Conservation (phyloP, 23 tunicate species). For the Trididemnum miniatum region DNA sequence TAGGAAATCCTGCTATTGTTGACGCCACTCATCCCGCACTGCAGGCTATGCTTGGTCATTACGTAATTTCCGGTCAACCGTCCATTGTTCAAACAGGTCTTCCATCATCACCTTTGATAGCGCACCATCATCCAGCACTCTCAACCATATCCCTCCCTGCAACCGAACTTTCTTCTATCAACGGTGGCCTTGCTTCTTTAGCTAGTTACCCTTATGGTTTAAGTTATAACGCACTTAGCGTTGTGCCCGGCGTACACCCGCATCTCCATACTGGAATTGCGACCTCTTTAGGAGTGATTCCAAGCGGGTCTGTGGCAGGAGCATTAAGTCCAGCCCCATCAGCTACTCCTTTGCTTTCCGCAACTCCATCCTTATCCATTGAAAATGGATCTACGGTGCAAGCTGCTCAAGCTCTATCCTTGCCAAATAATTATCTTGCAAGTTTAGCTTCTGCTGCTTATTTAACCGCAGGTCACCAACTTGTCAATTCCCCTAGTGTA, state of each 20-base stretch:
- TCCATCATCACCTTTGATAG: conserved; percentile 24
- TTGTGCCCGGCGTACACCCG: conserved; percentile 44
- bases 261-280: conserved; percentile 34
- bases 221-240: conserved; percentile 29
- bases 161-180: conserved; percentile 42
- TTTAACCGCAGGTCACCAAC: conserved; percentile 49
- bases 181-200: conserved; percentile 31
- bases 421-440: conserved; percentile 57
- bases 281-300: conserved; percentile 49
- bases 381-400: conserved; percentile 31
- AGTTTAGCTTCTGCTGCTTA: conserved; percentile 65
- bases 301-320: conserved; percentile 57
- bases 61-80: conserved; percentile 54
- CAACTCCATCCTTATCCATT: conserved; percentile 23
- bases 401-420: conserved; percentile 34
- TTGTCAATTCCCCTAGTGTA: conserved; percentile 18
- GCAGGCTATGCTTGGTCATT: conserved; percentile 66
- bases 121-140: conserved; percentile 20
- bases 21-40: conserved; percentile 66
- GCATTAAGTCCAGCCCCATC: conserved; percentile 63
- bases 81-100: conserved; percentile 41
- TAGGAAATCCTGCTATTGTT: conserved; percentile 48
- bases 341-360: conserved; percentile 54
- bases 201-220: conserved; percentile 55
- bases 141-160: conserved; percentile 26